Evolutionary conservation across 2,113 vertebrate genomes (phyloP), one percentile per base, ranked within the genome.

Genomic region (Bungarus multicinctus): DNA sequence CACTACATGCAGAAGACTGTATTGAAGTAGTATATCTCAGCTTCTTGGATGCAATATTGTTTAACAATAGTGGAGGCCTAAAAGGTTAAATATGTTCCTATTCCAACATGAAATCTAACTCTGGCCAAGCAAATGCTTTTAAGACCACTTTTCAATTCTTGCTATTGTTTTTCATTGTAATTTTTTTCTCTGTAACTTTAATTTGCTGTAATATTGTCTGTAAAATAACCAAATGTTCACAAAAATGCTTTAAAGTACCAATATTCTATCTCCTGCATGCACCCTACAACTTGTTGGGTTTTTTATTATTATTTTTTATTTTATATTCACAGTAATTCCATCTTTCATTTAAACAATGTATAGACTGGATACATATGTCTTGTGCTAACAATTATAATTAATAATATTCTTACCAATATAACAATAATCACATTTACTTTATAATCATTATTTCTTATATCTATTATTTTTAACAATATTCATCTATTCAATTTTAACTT

Each of bases 31-130:
- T 69, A 94, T 91, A 92, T 93, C 90, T 23, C 30, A 74, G 64
- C n/a, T 74, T 74, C 64, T 34, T 74, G 64, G 14, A 74, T 74
- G 64, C 64, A 74, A 74, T 34, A n/a, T 34, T 69, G 30, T 69
- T 69, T n/a, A 87, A 30, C 27, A 53, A 53, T 74, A 93, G 27
- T 91, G 10, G 4, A 92, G 91, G 91, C 54, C 89, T 57, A 94
- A 93, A 92, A 47, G 10, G 50, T 95, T 43, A 34, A 93, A 94
- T 93, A 93, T 89, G 47, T 18, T 95, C 91, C n/a, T 96, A 34
- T 92, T 54, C 53, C 92, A 95, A 87, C 45, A 91, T 50, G 93
- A 89, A 87, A 18, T 45, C 57, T 87, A 45, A 88, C 12, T 23
- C 90, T 34, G 50, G 20, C 58, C 14, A 87, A 90, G 52, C 43